Percentiles rank a stretch among this genome's conserved stretches.
Evolutionary conservation across 2,113 vertebrate species (phyloP).

Genomic region (Panthera tigris): DNA sequence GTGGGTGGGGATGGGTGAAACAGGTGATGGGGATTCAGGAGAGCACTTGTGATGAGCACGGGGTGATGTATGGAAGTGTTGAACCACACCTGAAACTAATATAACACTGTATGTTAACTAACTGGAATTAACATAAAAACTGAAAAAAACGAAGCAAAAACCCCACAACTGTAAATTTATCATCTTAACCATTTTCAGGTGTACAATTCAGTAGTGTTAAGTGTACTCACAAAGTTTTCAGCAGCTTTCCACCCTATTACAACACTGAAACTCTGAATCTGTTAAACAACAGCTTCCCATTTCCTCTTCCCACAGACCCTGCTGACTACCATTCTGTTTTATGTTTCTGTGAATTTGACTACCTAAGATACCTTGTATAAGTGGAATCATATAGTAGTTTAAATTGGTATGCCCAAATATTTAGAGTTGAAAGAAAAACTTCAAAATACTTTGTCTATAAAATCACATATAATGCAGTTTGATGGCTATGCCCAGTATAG

Average conservation of each 20-base stretch:
- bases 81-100: background rate
- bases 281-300: background rate
- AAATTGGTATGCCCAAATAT: background rate
- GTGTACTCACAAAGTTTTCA: background rate
- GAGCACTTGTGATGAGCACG: background rate
- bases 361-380: background rate
- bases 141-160: background rate
- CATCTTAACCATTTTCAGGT: background rate
- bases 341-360: background rate
- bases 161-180: too few species aligned
- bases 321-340: too few species aligned
- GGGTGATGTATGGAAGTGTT: background rate
- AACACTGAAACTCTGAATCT: background rate
- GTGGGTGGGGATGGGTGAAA: background rate
- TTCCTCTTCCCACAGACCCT: background rate
- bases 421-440: background rate
- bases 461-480: constrained; percentile 14
- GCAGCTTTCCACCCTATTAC: background rate
- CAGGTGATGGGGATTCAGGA: background rate
- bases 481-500: background rate
- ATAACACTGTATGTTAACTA: background rate
- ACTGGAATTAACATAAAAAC: background rate
- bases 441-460: constrained; percentile 1
- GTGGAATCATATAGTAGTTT: background rate
- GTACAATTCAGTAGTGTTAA: background rate